Conservation (phyloP, 2,888 invertebrate species). For the Idaea dimidiata region DNA sequence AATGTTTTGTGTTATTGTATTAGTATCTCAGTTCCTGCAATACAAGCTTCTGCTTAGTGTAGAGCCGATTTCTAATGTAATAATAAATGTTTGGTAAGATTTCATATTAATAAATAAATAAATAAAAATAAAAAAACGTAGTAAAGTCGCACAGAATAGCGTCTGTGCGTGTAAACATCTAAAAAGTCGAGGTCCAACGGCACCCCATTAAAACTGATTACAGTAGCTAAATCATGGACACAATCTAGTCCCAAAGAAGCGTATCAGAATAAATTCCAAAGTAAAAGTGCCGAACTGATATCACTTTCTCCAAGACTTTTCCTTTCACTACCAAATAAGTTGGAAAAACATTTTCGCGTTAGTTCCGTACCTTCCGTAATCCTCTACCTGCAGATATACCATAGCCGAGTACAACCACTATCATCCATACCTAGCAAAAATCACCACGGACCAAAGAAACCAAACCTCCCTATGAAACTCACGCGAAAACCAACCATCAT, state of each 20-base stretch:
- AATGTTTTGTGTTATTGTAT: too few relatives aligned
- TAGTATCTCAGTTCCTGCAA: too few relatives aligned
- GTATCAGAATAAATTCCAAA: slow-evolving; percentile 28
- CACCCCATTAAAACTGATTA: not conserved
- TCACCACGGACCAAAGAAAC: slow-evolving; percentile 22
- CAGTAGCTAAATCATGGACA: not conserved
- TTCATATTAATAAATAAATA: too few relatives aligned
- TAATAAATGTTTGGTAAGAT: too few relatives aligned
- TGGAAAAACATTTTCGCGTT: slow-evolving; percentile 76
- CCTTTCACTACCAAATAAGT: slow-evolving; percentile 75
- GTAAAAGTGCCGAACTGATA: slow-evolving; percentile 43
- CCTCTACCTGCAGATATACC: slow-evolving; percentile 79
- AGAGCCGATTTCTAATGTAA: too few relatives aligned
- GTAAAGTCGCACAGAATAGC: too few relatives aligned
- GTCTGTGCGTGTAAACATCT: too few relatives aligned
- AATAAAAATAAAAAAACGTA: too few relatives aligned
- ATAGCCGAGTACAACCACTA: slow-evolving; percentile 74
- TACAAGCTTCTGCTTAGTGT: too few relatives aligned
- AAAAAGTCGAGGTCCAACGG: not conserved
- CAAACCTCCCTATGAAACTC: slow-evolving; percentile 19
- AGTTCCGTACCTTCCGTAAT: slow-evolving; percentile 72
- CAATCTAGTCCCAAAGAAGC: slow-evolving; percentile 12
- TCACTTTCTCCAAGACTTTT: slow-evolving; percentile 74
- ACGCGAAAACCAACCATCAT: slow-evolving; percentile 27
- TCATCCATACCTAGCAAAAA: slow-evolving; percentile 71